Evolutionary conservation across 2,888 invertebrate species (phyloP).

Genomic region (Cylloceria caligata): DNA sequence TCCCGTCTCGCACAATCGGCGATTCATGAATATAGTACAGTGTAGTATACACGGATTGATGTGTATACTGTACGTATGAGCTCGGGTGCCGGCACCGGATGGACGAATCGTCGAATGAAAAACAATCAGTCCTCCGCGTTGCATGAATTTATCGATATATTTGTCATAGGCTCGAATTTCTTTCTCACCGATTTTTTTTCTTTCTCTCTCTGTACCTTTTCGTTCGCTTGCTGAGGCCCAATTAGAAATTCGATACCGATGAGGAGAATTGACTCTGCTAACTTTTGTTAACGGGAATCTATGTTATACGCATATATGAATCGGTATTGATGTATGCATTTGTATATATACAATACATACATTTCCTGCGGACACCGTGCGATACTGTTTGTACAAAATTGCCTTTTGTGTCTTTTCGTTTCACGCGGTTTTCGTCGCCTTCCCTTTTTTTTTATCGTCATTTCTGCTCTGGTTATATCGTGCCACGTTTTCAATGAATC

Average conservation of each 20-base stretch:
- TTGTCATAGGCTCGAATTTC: constrained; percentile 46
- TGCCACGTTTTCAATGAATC: constrained; percentile 13
- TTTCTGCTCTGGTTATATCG: not conserved
- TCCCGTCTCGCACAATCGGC: constrained; percentile 49
- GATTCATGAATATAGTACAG: constrained; percentile 50
- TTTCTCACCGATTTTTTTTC: constrained; percentile 46
- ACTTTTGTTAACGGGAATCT: constrained; percentile 46
- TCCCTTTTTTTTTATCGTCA: not conserved
- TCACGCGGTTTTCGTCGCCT: constrained; percentile 4
- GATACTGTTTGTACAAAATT: not conserved
- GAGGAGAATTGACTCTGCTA: constrained; percentile 40
- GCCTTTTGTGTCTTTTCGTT: constrained; percentile 8
- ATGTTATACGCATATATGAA: constrained; percentile 16
- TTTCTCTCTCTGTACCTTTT: constrained; percentile 17
- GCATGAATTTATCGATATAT: constrained; percentile 58
- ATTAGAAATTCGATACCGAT: constrained; percentile 49
- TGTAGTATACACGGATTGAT: constrained; percentile 18
- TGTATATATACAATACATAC: not conserved
- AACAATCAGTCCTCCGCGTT: constrained; percentile 52
- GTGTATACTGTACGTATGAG: constrained; percentile 27
- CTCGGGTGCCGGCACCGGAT: constrained; percentile 49
- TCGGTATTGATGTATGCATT: not conserved
- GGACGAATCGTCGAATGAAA: constrained; percentile 61
- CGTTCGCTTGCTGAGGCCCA: constrained; percentile 49
- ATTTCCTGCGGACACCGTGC: not conserved